Evolutionary conservation across 2,888 invertebrate species (phyloP), one percentile per base, ranked within the genome.

Genomic region (Synergus gifuensis): DNA sequence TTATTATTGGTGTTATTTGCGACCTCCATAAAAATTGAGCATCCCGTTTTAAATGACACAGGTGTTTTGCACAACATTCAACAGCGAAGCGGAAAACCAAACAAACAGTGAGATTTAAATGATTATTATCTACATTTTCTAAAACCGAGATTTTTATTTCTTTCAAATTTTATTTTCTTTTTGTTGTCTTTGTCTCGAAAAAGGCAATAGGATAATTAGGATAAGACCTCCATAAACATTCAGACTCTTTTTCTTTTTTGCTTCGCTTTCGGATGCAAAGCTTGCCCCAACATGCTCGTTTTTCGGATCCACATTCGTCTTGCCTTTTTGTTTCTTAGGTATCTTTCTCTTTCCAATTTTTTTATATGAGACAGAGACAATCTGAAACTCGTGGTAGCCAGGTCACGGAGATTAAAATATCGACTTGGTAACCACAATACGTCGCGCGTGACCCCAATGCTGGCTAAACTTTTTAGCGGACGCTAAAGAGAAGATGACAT

Each of bases 321-420:
- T 49, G 11, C 16, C n/a, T 28, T 54, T 79, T 69, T 64, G 22
- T 80, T 76, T 69, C 58, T 42, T 76, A 64, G 63, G 49, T 69
- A 54, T 40, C 76, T 60, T 76, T 76, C 67, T 77, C 79, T 83
- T 78, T 84, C 79, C 79, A 76, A 79, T 69, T 78, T 79, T 66
- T 78, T 78, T 80, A 79, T 80, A 58, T 69, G 79, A 82, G 81
- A 81, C 80, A 81, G 82, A 83, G 83, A 87, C 87, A 87, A 88
- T 88, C 85, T 83, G 79, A 80, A 80, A 82, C 82, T 85, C 81
- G 66, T 79, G 79, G 79, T 81, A 84, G 83, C 84, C 85, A 86
- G 85, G 86, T 87, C 87, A 85, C 88, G 88, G 86, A 89, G 90
- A 91, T 91, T 91, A 90, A 91, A 91, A 91, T 90, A 91, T 91